A percentile compares a stretch with the other conserved stretches of the same genome.
Conservation (phyloP, 2,113 vertebrate species). For the Hydrolagus affinis region DNA sequence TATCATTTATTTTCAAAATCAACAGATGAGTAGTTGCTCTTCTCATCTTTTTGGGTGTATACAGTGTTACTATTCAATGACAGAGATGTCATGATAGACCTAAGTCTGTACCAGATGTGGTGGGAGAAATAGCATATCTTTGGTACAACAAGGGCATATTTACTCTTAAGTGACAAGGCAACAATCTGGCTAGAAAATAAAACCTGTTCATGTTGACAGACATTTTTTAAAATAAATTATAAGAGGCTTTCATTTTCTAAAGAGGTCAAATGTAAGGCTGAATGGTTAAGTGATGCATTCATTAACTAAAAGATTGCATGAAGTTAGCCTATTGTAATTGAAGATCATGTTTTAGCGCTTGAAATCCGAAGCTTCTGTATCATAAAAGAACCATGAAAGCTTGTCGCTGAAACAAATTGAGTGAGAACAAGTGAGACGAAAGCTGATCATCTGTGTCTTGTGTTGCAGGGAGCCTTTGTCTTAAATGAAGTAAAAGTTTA, state of each 20-base stretch:
- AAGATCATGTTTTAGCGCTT: neutral
- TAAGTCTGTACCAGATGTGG: neutral
- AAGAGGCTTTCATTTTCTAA: neutral
- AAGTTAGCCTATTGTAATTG: neutral
- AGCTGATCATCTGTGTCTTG: neutral
- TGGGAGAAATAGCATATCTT: neutral
- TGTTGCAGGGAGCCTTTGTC: neutral
- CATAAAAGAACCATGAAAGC: no score
- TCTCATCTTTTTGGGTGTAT: neutral
- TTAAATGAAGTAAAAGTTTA: conserved; percentile 8
- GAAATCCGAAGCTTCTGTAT: no score
- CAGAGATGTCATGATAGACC: neutral
- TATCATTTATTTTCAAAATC: neutral
- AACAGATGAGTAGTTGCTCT: neutral
- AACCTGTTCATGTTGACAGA: neutral
- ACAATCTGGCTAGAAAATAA: neutral
- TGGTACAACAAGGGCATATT: neutral
- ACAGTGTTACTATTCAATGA: neutral
- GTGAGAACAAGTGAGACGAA: neutral
- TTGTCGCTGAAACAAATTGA: no score
- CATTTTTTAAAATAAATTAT: neutral
- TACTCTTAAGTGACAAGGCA: neutral
- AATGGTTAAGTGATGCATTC: neutral
- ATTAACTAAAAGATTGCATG: neutral
- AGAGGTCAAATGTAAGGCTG: neutral